phyloP scores from a whole-genome alignment of 2,113 vertebrate genomes.

The Seriola rivoliana region DNA sequence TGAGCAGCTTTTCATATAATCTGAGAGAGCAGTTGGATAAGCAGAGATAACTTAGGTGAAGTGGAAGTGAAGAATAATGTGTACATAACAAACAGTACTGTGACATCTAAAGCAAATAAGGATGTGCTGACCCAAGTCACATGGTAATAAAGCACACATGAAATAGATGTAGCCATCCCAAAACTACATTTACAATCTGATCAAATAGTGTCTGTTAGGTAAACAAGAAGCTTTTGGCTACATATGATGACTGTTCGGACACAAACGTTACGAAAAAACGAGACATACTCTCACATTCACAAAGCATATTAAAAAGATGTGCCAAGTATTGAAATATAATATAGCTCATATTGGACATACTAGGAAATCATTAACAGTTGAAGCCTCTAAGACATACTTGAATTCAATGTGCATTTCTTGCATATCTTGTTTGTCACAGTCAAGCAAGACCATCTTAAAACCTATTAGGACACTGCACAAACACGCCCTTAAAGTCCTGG shows the following conservation, averaged over 20 bases:
- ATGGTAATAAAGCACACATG: background rate
- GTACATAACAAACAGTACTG: slow-evolving; percentile 15
- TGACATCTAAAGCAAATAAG: slow-evolving; percentile 45
- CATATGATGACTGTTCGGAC: background rate
- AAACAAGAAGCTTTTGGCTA: background rate
- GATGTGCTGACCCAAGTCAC: background rate
- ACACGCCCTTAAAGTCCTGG: too few relatives aligned
- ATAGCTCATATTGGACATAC: too few relatives aligned
- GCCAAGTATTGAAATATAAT: too few relatives aligned
- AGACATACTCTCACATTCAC: too few relatives aligned
- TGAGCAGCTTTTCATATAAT: slow-evolving; percentile 91
- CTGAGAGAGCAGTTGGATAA: slow-evolving; percentile 78
- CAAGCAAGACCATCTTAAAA: too few relatives aligned
- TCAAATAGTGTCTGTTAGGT: background rate
- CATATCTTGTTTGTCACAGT: too few relatives aligned
- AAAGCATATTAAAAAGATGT: too few relatives aligned
- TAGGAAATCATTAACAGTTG: too few relatives aligned
- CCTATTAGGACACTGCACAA: too few relatives aligned
- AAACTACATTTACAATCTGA: background rate
- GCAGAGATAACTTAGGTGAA: background rate
- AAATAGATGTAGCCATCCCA: background rate
- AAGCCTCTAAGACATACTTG: too few relatives aligned
- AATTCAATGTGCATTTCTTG: too few relatives aligned
- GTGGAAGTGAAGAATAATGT: background rate
- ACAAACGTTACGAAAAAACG: background rate